Base-by-base conservation (phyloP, 2,113 vertebrate genomes). In the Opisthocomus hoazin region DNA sequence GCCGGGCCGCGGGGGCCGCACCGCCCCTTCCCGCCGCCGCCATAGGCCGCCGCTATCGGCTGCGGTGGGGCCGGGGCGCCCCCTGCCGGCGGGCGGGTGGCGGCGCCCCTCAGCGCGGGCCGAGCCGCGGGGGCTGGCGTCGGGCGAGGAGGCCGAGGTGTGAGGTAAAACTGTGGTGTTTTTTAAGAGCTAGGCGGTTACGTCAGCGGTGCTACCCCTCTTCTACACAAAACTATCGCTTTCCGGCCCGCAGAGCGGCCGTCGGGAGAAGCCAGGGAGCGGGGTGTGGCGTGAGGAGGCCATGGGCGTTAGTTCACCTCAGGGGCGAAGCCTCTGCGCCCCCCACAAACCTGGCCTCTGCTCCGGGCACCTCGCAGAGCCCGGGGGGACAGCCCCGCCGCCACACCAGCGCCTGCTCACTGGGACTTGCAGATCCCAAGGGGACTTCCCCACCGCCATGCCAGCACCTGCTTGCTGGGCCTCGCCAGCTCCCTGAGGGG, bases 311-410 rank as follows among this genome's bases (percentile, higher is more conserved):
- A n/a, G n/a, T n/a, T 70, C 15, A 8, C 36, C n/a, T 3, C 27
- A 7, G 19, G 43, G 54, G 7, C 21, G 30, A 73, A 23, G 9
- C 43, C 9, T 1, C 12, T 5, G 4, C 13, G 29, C 21, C 50
- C 68, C 22, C 20, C 23, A 27, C 32, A 12, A 58, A 10, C 57
- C 29, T 13, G 5, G 22, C 20, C 43, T n/a, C 12, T 27, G 12
- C 16, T 23, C 65, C 9, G 32, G 24, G 7, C 2, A 1, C 10
- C 41, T 9, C 11, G 4, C 11, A 15, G 36, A 39, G 43, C 1
- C 37, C 6, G 1, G 1, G 53, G 69, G 60, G 56, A 41, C 4
- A 36, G 32, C 43, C 11, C 27, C 14, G 0, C 30, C 1, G 51
- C 0, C n/a, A n/a, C n/a, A n/a, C n/a, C n/a, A n/a, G n/a, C n/a